Evolutionary conservation across 2,797 vertebrate species (phyloP).

Genomic region (Scomberomorus guttatus): DNA sequence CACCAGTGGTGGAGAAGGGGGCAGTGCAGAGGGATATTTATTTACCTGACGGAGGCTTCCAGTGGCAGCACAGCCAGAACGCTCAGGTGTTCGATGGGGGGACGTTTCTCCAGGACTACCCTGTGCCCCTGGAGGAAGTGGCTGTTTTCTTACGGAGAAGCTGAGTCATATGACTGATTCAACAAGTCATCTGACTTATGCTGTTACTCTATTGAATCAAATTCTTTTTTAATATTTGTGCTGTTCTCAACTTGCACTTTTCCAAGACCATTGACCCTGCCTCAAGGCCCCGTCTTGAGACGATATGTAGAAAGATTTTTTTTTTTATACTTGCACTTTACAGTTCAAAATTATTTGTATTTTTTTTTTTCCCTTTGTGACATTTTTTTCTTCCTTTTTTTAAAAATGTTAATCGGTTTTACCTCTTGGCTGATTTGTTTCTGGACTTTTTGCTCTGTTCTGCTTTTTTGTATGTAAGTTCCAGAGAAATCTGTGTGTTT

Average conservation of each 20-base stretch:
- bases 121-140: slow-evolving; percentile 87
- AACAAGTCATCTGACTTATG: slow-evolving; percentile 54
- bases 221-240: slow-evolving; percentile 71
- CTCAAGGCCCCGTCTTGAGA: slow-evolving; percentile 78
- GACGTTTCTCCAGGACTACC: slow-evolving; percentile 88
- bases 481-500: slow-evolving; percentile 78
- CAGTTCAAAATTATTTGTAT: slow-evolving; percentile 76
- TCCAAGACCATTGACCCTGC: slow-evolving; percentile 85
- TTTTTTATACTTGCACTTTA: slow-evolving; percentile 91
- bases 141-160: slow-evolving; percentile 86
- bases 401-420: slow-evolving; percentile 74
- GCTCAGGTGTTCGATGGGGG: slow-evolving; percentile 91
- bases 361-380: slow-evolving; percentile 61
- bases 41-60: slow-evolving; percentile 88
- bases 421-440: slow-evolving; percentile 81
- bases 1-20: slow-evolving; percentile 91
- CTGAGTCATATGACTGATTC: slow-evolving; percentile 63
- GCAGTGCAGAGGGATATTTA: slow-evolving; percentile 89
- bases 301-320: slow-evolving; percentile 75
- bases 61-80: slow-evolving; percentile 89
- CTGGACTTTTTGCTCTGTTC: slow-evolving; percentile 62
- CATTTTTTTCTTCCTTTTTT: slow-evolving; percentile 54
- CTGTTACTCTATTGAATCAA: slow-evolving; percentile 77
- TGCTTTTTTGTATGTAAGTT: slow-evolving; percentile 69
- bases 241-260: slow-evolving; percentile 88